Evolutionary conservation across 1,140 invertebrate species (phyloP), one percentile per base, ranked within the genome.

Genomic region (Tetramorium simillimum): DNA sequence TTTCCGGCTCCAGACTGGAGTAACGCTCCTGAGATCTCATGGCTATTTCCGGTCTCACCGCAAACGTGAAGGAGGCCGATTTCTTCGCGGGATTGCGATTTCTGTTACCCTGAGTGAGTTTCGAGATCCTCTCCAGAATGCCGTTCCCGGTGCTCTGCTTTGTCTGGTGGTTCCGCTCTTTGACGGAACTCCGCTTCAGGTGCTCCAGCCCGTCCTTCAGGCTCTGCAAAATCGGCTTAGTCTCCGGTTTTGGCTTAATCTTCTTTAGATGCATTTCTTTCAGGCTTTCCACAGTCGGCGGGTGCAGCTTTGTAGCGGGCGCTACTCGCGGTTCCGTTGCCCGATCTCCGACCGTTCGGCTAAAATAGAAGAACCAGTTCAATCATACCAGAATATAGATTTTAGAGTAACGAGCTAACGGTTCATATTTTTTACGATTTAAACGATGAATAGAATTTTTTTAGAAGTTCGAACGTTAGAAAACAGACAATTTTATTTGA

Each of bases 251-350:
- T 16, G 94, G 93, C n/a, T 95, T 95, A 78, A 95, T 95, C 78
- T 95, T 95, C 76, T 95, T 95, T 80, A 95, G 86, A 86, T 95
- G 92, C 93, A 95, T 93, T 73, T 95, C 94, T 63, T 93, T 94
- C 10, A 94, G 81, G 33, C 92, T 92, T 0, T 94, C 94, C 3
- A 90, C 85, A 7, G 86, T 89, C 6, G 92, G 86, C 12, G 92
- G 2, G 14, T 92, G 92, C 28, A 94, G 86, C 75, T 95, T 95
- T 21, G 94, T 75, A n/a, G n/a, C n/a, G 3, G 95, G 94, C 9
- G 95, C 93, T 40, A 95, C 95, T 53, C 95, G 90, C 0, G 95
- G 94, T 73, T 95, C 95, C 9, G 95, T 95, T 46, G 95, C 95
- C 40, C 94, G 92, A 86, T 95, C 93, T 3, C 94, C 95, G 14